phyloP scores from a whole-genome alignment of 1,140 invertebrate species.

The Aleiodes sp. region DNA sequence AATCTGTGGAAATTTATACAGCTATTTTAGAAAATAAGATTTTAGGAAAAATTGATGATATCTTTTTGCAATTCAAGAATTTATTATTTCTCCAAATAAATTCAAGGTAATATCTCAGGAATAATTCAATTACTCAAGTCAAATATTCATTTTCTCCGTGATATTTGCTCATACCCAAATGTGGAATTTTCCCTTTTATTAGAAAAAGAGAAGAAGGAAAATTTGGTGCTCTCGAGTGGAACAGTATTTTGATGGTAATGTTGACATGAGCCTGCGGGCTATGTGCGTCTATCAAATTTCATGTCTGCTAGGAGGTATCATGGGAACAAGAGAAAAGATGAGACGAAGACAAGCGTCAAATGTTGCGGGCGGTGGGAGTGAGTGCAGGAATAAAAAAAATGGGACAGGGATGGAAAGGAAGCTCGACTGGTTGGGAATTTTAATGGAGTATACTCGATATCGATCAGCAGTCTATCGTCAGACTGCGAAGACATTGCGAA shows the following conservation, averaged over 20 bases:
- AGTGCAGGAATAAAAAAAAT: slow-evolving; percentile 13
- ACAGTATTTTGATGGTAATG: not conserved
- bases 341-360: slow-evolving; percentile 11
- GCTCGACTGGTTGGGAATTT: slow-evolving; percentile 14
- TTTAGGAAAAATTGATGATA: too few relatives aligned
- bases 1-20: too few relatives aligned
- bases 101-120: too few relatives aligned
- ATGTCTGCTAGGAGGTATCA: not conserved
- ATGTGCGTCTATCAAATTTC: slow-evolving; percentile 29
- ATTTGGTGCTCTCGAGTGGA: not conserved
- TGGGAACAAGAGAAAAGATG: not conserved
- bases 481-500: not conserved
- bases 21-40: too few relatives aligned
- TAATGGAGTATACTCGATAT: slow-evolving; percentile 24
- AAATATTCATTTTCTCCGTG: too few relatives aligned
- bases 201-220: too few relatives aligned
- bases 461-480: not conserved
- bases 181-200: too few relatives aligned
- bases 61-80: too few relatives aligned
- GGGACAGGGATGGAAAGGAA: not conserved
- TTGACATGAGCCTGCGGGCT: slow-evolving; percentile 3
- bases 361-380: not conserved
- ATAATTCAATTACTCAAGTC: too few relatives aligned
- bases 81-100: too few relatives aligned
- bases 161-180: too few relatives aligned